Conservation (phyloP, 2,113 vertebrate genomes). For the Nyctibius bracteatus region DNA sequence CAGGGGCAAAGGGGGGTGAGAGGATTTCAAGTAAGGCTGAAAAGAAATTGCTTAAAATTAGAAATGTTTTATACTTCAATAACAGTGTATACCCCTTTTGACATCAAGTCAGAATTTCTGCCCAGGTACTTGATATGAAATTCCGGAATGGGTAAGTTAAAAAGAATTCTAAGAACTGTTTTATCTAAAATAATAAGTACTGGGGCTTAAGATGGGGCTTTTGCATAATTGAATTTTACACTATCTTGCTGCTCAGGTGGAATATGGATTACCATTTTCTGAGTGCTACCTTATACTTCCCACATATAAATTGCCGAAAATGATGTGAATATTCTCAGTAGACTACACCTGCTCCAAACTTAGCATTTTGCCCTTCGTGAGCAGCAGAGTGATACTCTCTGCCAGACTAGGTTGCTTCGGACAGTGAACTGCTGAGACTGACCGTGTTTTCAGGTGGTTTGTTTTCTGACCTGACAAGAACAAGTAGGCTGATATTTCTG, state of each 20-base stretch:
- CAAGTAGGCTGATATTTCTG: background rate
- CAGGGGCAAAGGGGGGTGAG: rapidly evolving
- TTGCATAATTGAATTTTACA: background rate
- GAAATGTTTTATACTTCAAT: background rate
- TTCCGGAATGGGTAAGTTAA: background rate
- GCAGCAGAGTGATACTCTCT: background rate
- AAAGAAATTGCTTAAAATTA: background rate
- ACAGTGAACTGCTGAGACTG: background rate
- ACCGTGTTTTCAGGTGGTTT: background rate
- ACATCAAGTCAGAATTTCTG: background rate
- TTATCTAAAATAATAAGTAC: background rate
- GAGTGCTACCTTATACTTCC: background rate
- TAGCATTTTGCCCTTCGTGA: background rate
- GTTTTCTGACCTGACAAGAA: background rate
- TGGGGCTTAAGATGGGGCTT: background rate
- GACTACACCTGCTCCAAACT: background rate
- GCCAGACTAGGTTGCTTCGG: background rate
- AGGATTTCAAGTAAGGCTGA: background rate
- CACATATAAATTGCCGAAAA: background rate
- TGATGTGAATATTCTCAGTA: background rate
- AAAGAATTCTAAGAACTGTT: background rate
- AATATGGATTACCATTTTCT: background rate
- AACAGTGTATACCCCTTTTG: background rate
- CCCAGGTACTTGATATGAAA: background rate
- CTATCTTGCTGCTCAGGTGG: background rate